Conservation (phyloP, 2,888 invertebrate genomes). For the Proisotoma minuta region DNA sequence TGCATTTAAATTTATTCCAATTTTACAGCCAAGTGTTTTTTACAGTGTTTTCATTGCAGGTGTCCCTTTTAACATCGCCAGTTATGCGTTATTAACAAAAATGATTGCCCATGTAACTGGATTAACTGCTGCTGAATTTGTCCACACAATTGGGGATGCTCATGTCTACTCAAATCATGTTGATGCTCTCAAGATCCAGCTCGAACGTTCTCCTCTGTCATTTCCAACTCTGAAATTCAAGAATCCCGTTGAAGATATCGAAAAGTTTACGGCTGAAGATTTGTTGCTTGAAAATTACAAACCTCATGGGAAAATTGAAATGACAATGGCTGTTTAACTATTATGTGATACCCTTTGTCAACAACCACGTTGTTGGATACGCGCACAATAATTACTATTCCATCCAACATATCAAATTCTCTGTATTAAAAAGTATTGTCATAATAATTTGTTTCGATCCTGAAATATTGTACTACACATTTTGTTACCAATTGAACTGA, state of each 20-base stretch:
- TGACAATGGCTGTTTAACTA: constrained; percentile 85
- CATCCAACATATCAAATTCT: no score
- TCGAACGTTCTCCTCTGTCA: constrained; percentile 68
- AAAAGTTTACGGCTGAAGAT: constrained; percentile 79
- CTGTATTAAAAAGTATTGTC: no score
- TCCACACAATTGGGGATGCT: constrained; percentile 91
- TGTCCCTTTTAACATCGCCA: constrained; percentile 74
- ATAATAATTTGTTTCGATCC: no score
- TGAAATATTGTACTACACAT: no score
- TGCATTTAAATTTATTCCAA: no score
- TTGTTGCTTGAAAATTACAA: constrained; percentile 78
- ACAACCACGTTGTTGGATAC: no score
- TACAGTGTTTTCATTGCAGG: constrained; percentile 32
- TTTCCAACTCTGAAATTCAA: constrained; percentile 79
- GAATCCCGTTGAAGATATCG: constrained; percentile 68
- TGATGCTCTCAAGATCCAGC: constrained; percentile 73
- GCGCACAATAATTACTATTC: no score
- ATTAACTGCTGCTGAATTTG: constrained; percentile 85
- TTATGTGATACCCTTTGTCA: no score
- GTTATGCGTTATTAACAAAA: constrained; percentile 85
- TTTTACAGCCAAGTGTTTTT: no score
- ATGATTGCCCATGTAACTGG: constrained; percentile 96
- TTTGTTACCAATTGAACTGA: no score
- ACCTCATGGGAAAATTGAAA: constrained; percentile 81
- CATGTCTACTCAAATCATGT: constrained; percentile 91